Conservation (phyloP, 2,888 invertebrate genomes). For the Sympetrum striolatum region DNA sequence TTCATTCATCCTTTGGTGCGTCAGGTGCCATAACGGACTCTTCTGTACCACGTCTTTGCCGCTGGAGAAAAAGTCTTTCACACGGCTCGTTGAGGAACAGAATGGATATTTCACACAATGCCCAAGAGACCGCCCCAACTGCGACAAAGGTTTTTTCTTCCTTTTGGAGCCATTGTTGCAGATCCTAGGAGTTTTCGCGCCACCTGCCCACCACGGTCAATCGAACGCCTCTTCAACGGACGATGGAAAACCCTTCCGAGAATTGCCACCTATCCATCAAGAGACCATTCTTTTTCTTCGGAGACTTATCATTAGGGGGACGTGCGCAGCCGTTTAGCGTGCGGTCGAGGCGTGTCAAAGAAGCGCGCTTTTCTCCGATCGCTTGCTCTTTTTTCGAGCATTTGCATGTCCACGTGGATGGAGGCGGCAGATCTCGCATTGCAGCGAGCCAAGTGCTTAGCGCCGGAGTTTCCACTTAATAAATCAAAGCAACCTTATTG, state of each 20-base stretch:
- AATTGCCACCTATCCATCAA: not conserved
- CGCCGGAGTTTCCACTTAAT: too few species aligned
- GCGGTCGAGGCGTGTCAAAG: not conserved
- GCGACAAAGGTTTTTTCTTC: slow-evolving; percentile 12
- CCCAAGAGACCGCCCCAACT: slow-evolving; percentile 6
- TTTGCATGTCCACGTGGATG: not conserved
- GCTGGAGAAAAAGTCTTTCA: not conserved
- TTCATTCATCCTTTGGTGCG: slow-evolving; percentile 21
- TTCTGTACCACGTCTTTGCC: not conserved
- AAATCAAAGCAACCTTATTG: too few species aligned
- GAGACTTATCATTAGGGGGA: not conserved
- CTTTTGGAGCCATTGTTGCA: not conserved
- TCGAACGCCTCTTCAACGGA: slow-evolving; percentile 18
- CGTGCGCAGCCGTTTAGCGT: not conserved
- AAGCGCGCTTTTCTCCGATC: not conserved
- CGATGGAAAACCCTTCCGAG: not conserved
- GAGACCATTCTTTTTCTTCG: not conserved
- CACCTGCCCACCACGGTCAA: slow-evolving; percentile 28
- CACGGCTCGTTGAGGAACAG: slow-evolving; percentile 35
- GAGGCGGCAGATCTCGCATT: not conserved
- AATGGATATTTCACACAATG: slow-evolving; percentile 38
- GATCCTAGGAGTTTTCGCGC: not conserved
- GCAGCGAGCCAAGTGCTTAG: not conserved
- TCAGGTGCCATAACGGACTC: slow-evolving; percentile 11
- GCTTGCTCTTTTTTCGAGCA: not conserved